Percentiles rank a stretch among this genome's conserved stretches.
phyloP scores from a whole-genome alignment of 1,140 invertebrate genomes.

The Sitophilus oryzae region DNA sequence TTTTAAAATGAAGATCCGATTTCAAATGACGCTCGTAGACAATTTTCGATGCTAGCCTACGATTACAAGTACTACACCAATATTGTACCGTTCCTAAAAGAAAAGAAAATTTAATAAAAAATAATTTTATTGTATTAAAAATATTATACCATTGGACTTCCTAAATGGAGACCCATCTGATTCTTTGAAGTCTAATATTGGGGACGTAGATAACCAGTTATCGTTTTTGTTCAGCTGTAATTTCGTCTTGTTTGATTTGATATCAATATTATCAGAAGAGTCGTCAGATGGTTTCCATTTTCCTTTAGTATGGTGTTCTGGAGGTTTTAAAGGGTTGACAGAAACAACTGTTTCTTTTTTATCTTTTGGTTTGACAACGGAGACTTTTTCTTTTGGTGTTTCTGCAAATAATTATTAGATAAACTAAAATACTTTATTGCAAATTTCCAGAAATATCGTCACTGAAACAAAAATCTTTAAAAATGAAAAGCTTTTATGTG shows the following conservation, averaged over 20 bases:
- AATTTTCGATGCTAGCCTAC: conserved; percentile 61
- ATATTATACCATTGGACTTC: conserved; percentile 38
- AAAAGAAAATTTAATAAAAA: neutral
- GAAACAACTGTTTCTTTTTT: no score
- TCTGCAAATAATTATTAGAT: no score
- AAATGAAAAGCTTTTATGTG: no score
- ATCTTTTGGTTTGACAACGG: no score
- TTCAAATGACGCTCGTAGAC: conserved; percentile 70
- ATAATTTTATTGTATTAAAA: neutral
- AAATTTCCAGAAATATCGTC: no score
- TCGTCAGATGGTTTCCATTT: conserved; percentile 26
- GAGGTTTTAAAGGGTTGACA: no score
- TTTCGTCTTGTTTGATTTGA: conserved; percentile 43
- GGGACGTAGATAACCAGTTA: neutral
- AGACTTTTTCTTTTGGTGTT: no score
- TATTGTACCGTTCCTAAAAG: conserved; percentile 51
- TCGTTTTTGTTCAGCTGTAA: conserved; percentile 11
- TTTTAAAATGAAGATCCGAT: conserved; percentile 65
- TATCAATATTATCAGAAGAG: conserved; percentile 55
- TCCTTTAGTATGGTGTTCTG: conserved; percentile 61
- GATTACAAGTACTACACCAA: conserved; percentile 74
- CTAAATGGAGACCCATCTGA: conserved; percentile 17
- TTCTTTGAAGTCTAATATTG: neutral
- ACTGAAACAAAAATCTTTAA: no score
- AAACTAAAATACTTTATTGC: no score